These are phyloP conservation scores for Hipposideros larvatus DNA, from an alignment of 2,797 vertebrate species.

Conservation along the genomic window DNA sequence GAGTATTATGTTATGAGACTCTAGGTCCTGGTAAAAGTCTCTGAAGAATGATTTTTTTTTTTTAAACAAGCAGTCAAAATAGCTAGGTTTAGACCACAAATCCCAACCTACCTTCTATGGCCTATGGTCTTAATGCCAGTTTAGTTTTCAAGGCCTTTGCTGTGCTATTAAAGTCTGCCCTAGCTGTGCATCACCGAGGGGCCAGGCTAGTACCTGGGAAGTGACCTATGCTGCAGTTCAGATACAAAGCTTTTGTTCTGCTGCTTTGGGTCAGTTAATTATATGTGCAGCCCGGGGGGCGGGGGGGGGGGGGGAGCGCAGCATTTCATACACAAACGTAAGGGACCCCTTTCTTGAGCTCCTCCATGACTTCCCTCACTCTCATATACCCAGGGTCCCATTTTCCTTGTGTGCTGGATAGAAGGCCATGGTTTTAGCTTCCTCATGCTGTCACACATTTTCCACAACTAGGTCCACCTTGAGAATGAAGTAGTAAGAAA, in stretches of 20 bases:
- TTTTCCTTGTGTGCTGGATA: no score
- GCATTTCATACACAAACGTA: neutral
- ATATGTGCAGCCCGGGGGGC: neutral
- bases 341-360: neutral
- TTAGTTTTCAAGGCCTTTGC: neutral
- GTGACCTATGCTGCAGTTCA: neutral
- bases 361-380: neutral
- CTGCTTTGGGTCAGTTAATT: neutral
- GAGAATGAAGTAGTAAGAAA: neutral
- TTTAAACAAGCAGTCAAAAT: neutral
- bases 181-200: neutral
- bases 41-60: neutral
- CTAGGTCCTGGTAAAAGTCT: neutral
- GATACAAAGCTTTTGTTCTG: neutral
- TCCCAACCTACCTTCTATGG: neutral
- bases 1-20: conserved; percentile 2
- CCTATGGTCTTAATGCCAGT: neutral
- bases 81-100: neutral
- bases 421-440: neutral
- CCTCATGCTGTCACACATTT: neutral
- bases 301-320: neutral
- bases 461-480: neutral
- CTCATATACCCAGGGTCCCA: neutral
- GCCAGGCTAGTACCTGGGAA: neutral
- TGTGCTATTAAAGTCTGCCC: neutral